Base-by-base conservation (phyloP, 2,888 invertebrate genomes). In the Cataglyphis cursor region DNA sequence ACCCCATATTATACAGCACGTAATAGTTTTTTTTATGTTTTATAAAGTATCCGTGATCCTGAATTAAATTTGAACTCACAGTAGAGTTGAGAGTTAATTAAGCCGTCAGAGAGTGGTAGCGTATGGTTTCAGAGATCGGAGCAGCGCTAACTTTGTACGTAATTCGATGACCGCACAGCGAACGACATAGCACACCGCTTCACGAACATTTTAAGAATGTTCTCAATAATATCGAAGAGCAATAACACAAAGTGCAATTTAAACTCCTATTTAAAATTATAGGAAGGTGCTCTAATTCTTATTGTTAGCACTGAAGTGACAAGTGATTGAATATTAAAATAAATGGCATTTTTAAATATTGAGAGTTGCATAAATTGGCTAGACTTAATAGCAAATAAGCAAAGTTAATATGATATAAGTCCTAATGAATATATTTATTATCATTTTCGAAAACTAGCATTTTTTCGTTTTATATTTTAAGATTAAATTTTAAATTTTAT, bases 81-180 rank as follows among this genome's bases (percentile, higher is more conserved):
- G 54, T 28, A 12, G n/a, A 41, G 68, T 38, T 54, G 28, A 54
- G 28, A 28, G 51, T 76, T 68, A 68, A 76, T 76, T 76, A 76
- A 76, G 66, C 38, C 24, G 21, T 54, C 51, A 64, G 44, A 51
- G 51, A 61, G 51, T 64, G 48, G 35, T 65, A 21, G 51, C 66
- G 38, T 66, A 65, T 28, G 51, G 51, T 76, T 76, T 76, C 66
- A 76, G 54, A 51, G 51, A 76, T 76, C 12, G 61, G 24, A 6
- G 38, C 38, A 38, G 3, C 28, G 54, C 74, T 65, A 75, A 76
- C 66, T 76, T 76, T 54, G 24, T 38, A 76, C 54, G 38, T 76
- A 76, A 76, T 76, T 65, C 54, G 75, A 76, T 66, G 54, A 65
- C 54, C 38, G 24, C n/a, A 54, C 38, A 76, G 66, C 28, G 24